Base-by-base conservation (phyloP, 30 jellyfish, hydroid and myxozoan species). In the Morbakka virulenta region DNA sequence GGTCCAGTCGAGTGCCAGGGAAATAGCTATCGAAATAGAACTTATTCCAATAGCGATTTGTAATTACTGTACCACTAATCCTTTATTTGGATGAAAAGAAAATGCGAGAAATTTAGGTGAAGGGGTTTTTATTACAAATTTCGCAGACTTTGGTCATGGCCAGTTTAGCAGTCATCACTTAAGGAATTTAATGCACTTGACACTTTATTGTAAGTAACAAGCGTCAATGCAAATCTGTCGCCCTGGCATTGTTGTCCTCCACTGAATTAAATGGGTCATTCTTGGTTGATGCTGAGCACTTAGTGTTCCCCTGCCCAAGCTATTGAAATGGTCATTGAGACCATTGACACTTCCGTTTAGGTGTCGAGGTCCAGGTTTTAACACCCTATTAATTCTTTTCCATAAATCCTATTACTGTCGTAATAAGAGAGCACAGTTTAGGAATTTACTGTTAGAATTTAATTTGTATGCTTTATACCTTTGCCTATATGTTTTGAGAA, bases 371-470 rank as follows among this genome's bases (percentile, higher is more conserved):
- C 57, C 17, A 41, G 83, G 83, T 32, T 79, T 74, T 29, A 78
- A 34, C 0, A 78, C 36, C 49, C 89, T 41, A 35, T 65, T 82
- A 31, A 78, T 78, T 22, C 28, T 30, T 69, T 69, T 69, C 89
- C 95, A 83, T 28, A 83, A 83, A 48, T 83, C 95, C 64, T 83
- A 72, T 17, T 69, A 35, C 48, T 53, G 28, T 65, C 74, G 65
- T 36, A 89, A 73, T 63, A 79, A 69, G 32, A 84, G 70, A 61
- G 62, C 65, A 1, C 64, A 26, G 32, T 64, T 62, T 30, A 62
- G 30, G 50, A 74, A 66, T 23, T 75, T 64, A 28, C 89, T 52
- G 35, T 65, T 69, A 41, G 57, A 41, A 6, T 41, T 41, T 41
- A 17, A 6, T 6, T 17, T 6, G 17, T 41, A 17, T 41, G 57